Conservation (phyloP, 2,797 vertebrate genomes). For the Protosalanx chinensis region DNA sequence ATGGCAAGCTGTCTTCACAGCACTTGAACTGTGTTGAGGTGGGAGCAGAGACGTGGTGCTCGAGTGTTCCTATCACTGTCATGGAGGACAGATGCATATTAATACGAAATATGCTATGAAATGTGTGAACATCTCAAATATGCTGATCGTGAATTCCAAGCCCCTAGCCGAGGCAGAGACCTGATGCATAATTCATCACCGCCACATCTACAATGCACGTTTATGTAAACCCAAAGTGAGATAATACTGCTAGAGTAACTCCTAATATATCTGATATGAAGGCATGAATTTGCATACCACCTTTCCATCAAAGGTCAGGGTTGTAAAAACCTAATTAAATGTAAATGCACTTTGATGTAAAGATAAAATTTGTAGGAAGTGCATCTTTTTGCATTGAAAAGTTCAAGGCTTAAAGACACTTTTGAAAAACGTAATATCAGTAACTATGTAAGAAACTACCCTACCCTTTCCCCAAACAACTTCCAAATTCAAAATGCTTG, state of each 20-base stretch:
- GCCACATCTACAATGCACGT: conserved; percentile 60
- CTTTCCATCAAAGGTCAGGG: conserved; percentile 64
- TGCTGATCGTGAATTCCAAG: conserved; percentile 61
- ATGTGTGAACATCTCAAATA: conserved; percentile 60
- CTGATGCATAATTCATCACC: conserved; percentile 68
- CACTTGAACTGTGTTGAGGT: conserved; percentile 7
- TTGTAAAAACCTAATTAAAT: conserved; percentile 60
- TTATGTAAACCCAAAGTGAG: conserved; percentile 74
- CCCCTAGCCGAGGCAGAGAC: conserved; percentile 50
- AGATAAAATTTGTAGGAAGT: conserved; percentile 62
- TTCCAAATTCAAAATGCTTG: not conserved
- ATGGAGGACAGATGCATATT: conserved; percentile 50
- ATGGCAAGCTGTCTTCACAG: conserved; percentile 38
- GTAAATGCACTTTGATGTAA: conserved; percentile 62
- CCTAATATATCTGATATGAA: conserved; percentile 67
- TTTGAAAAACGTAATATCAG: not conserved
- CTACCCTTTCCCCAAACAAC: not conserved
- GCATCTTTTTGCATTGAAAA: conserved; percentile 29
- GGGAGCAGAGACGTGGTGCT: not conserved
- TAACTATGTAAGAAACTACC: too few species aligned
- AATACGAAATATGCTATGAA: conserved; percentile 43
- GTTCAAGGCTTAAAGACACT: not conserved
- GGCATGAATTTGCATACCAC: conserved; percentile 67
- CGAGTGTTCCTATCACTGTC: conserved; percentile 50
- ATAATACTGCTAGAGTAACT: conserved; percentile 64